Percentiles rank a stretch among this genome's conserved stretches.
Evolutionary conservation across 1,140 invertebrate genomes (phyloP).

Genomic region (Tetragonula clypearis): DNA sequence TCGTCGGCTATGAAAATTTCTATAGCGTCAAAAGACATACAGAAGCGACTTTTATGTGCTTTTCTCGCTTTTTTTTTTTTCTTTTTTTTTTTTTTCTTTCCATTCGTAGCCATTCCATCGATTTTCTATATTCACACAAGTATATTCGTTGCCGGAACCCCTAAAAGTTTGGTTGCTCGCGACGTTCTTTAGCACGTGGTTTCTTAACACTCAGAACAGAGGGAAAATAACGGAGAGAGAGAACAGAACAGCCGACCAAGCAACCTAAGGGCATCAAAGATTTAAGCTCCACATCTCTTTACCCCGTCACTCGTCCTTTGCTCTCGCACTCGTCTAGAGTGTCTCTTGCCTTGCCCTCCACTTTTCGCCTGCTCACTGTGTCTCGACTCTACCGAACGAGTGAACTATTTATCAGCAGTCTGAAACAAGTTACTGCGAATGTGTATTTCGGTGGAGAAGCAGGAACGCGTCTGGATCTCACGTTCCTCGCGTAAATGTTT

Average conservation of each 20-base stretch:
- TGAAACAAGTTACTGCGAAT: constrained; percentile 54
- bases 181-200: not conserved
- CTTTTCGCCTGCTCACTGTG: not conserved
- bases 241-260: not conserved
- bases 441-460: constrained; percentile 50
- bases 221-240: not conserved
- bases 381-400: constrained; percentile 9
- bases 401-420: constrained; percentile 46
- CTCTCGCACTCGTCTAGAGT: constrained; percentile 44
- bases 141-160: not conserved
- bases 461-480: not conserved
- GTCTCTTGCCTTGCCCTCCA: constrained; percentile 17
- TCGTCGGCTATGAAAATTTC: not conserved
- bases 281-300: constrained; percentile 69
- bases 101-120: not conserved
- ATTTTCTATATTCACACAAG: not conserved
- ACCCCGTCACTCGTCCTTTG: constrained; percentile 55
- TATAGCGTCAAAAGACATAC: constrained; percentile 38
- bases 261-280: constrained; percentile 66
- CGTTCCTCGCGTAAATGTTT: constrained; percentile 5
- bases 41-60: constrained; percentile 33
- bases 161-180: not conserved
- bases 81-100: not conserved
- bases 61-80: not conserved
- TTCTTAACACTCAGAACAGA: not conserved